Evolutionary conservation across 2,797 vertebrate species (phyloP).

Genomic region (Rhinoraja longicauda): DNA sequence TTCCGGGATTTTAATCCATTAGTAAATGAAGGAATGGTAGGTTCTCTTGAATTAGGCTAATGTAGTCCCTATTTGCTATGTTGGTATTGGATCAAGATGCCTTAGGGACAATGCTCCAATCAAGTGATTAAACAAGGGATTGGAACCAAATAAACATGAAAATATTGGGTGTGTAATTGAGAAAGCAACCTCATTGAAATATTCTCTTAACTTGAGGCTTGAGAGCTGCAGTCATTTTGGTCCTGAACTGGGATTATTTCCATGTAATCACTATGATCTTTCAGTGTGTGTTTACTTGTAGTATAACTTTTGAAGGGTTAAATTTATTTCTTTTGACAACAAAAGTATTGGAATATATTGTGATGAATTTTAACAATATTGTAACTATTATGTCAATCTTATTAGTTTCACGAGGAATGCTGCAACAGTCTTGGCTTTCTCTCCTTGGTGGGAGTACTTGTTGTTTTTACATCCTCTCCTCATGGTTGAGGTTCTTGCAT

Average conservation of each 20-base stretch:
- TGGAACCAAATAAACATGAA: neutral
- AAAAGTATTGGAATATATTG: neutral
- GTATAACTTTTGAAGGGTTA: neutral
- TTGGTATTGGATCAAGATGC: neutral
- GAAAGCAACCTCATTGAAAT: neutral
- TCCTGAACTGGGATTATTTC: neutral
- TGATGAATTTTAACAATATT: neutral
- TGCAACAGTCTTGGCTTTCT: neutral
- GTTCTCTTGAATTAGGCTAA: neutral
- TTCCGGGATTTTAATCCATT: neutral
- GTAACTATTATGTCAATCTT: neutral
- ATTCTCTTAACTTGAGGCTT: neutral
- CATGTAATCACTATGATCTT: neutral
- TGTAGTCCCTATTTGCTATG: neutral
- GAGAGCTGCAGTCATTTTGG: neutral
- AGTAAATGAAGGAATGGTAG: neutral
- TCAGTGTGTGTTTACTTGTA: neutral
- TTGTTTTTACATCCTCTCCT: no score
- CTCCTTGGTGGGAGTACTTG: no score
- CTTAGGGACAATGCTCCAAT: neutral
- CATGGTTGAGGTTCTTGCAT: no score
- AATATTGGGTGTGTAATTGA: neutral
- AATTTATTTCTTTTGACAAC: neutral
- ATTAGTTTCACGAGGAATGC: neutral
- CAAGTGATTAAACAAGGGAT: neutral